A percentile compares a stretch with the other conserved stretches of the same genome.
phyloP scores from a whole-genome alignment of 2,113 vertebrate genomes.

The Hipposideros armiger region DNA sequence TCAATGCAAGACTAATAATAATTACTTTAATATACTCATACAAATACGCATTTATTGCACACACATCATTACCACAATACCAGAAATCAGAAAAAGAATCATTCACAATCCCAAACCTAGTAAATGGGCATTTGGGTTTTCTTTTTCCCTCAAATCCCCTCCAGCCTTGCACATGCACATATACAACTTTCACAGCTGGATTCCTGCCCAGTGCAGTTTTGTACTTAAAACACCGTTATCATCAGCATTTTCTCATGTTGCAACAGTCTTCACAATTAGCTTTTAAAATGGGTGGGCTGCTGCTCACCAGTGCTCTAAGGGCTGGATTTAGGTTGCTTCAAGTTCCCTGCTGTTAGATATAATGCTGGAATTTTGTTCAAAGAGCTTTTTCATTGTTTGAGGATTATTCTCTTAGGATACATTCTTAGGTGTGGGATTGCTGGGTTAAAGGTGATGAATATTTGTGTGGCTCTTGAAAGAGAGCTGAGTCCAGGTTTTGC shows the following conservation, averaged over 20 bases:
- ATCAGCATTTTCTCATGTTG: rapidly evolving
- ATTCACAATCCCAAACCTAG: background rate
- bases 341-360: background rate
- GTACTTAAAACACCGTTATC: rapidly evolving
- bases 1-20: background rate
- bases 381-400: background rate
- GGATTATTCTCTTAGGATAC: background rate
- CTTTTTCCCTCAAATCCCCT: background rate
- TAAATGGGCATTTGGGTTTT: background rate
- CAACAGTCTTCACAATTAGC: background rate
- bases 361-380: background rate
- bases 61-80: background rate
- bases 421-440: background rate
- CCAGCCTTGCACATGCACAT: background rate
- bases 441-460: background rate
- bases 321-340: background rate
- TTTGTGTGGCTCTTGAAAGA: background rate
- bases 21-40: background rate
- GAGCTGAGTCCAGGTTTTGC: background rate
- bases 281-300: background rate
- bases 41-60: background rate
- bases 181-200: background rate
- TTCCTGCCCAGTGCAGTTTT: background rate
- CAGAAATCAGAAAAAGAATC: background rate
- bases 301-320: background rate